Evolutionary conservation across 2,888 invertebrate species (phyloP).

Genomic region (Scrobipalpa costella): DNA sequence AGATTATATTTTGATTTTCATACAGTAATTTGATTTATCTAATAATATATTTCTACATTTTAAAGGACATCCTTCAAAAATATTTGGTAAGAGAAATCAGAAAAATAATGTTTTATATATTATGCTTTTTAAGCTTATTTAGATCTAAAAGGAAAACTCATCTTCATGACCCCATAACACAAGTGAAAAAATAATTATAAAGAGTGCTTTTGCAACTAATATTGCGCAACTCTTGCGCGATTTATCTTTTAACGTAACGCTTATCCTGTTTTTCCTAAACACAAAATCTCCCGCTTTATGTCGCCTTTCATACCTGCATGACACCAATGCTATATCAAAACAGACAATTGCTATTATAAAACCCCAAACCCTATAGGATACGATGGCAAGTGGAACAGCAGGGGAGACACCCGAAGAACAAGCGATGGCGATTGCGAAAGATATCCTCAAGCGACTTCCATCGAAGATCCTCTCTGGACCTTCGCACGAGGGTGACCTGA

Average conservation of each 20-base stretch:
- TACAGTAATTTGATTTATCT: background rate
- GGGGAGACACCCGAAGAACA: conserved; percentile 89
- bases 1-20: background rate
- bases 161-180: too few species aligned
- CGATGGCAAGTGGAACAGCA: conserved; percentile 80
- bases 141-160: too few species aligned
- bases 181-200: too few species aligned
- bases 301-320: background rate
- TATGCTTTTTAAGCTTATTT: background rate
- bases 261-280: too few species aligned
- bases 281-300: background rate
- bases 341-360: background rate
- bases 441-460: conserved; percentile 89
- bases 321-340: background rate
- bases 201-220: too few species aligned
- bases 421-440: conserved; percentile 88
- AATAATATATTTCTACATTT: conserved; percentile 43
- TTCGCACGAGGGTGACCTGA: conserved; percentile 86
- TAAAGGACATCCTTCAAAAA: conserved; percentile 74
- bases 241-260: too few species aligned
- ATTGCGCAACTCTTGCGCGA: too few species aligned
- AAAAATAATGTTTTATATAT: background rate
- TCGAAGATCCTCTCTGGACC: conserved; percentile 84
- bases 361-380: conserved; percentile 73
- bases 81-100: conserved; percentile 59